Evolutionary conservation across 2,113 vertebrate genomes (phyloP), one percentile per base, ranked within the genome.

Genomic region (Corythaixoides concolor): DNA sequence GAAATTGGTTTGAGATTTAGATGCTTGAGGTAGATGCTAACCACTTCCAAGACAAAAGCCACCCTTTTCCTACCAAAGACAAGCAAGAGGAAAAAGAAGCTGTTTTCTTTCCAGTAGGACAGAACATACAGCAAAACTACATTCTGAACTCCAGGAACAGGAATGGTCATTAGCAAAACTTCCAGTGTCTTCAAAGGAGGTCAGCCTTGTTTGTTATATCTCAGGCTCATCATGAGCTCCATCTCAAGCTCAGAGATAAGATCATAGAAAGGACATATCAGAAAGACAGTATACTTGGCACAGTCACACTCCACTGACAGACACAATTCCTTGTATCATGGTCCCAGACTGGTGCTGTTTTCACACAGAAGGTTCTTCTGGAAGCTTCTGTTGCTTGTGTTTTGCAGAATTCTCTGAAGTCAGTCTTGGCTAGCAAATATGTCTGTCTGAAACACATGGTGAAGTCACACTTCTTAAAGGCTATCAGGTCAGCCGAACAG

Each of bases 331-430:
- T 43, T 88, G 63, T 93, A 92, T 84, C 73, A 60, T 84, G 68
- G 56, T 74, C 90, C 79, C 72, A 82, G 28, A 62, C 50, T 85
- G 64, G 70, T 88, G 41, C 72, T 95, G 68, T 83, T 94, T 90
- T 91, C 77, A 95, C 82, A 93, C 91, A 95, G 96, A 97, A 95
- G 68, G 53, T 91, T 93, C 43, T 78, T 85, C 85, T 95, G 77
- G 82, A 96, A 95, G 50, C 47, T 80, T 76, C 58, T 55, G 41
- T 77, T 33, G 1, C 77, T 97, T 96, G 55, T 68, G 85, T 88
- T 91, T 94, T 91, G 53, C 92, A 94, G 88, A 85, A 3, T 81
- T 73, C 32, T 78, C 83, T 59, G 35, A 94, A 93, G 33, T 90
- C 53, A 6, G 32, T 86, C 85, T 93, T 92, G 86, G 76, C 89